Evolutionary conservation across 1,140 invertebrate species (phyloP), one percentile per base, ranked within the genome.

Genomic region (Trichonephila clavata): DNA sequence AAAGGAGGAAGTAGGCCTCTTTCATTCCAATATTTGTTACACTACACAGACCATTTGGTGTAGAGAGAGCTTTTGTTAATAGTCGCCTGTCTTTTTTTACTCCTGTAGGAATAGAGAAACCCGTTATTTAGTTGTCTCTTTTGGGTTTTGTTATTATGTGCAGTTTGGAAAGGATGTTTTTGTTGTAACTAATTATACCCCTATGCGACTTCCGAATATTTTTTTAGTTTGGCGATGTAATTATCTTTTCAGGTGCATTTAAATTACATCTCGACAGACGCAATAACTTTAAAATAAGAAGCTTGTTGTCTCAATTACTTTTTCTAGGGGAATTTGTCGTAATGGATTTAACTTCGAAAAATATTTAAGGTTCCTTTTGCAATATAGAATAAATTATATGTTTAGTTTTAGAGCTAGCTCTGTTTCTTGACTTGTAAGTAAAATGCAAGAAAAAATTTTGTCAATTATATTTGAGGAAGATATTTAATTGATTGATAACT

Each of bases 101-200:
- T 32, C 71, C 27, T 18, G 32, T 77, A 32, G 3, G 71, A 77
- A 77, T 39, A 20, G 27, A 39, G 71, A 21, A 77, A 59, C 24
- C 80, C 32, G 81, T 84, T 84, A 92, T 92, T 92, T 92, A 65
- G 71, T 24, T 92, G 90, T 92, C 90, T 61, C 21, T 89, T 43
- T 68, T 60, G 21, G 39, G 43, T 90, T 86, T 77, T 77, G 68
- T 24, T 20, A 50, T 57, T 50, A 57, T 59, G 81, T 84, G 27
- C 24, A 20, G 71, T 27, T 32, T 27, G 7, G 18, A 71, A 39
- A 39, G 71, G 71, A 77, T 77, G 71, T 77, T 77, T 77, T 77
- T 24, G 71, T 77, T 32, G 32, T 77, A 20, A 77, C 27, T 39
- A 77, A 77, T 77, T 77, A 77, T 32, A 39, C 27, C 16, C 27